Conservation (phyloP, 64 coral and sea anemone species). For the Stylophora pistillata region DNA sequence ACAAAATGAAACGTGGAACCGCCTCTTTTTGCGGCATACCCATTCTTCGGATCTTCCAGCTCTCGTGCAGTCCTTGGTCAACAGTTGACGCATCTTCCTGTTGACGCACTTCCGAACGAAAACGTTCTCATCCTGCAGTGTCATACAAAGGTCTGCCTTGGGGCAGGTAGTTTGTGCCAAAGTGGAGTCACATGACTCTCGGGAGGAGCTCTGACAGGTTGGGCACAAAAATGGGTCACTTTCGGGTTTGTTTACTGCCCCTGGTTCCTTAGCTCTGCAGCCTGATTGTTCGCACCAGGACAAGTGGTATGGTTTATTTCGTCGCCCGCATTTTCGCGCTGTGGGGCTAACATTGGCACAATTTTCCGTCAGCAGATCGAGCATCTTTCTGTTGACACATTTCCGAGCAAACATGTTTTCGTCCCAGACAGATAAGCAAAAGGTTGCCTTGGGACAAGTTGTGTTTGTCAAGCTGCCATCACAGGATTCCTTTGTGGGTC, state of each 20-base stretch:
- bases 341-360: background rate
- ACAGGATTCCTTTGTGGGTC: background rate
- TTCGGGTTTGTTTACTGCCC: background rate
- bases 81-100: background rate
- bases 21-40: background rate
- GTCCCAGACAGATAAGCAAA: background rate
- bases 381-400: slow-evolving; percentile 14
- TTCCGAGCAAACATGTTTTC: background rate
- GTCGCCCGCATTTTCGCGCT: background rate
- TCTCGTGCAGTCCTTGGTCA: background rate
- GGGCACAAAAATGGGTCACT: background rate
- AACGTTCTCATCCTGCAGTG: background rate
- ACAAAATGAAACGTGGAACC: background rate
- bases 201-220: background rate
- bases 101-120: slow-evolving; percentile 20
- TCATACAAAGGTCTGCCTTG: background rate
- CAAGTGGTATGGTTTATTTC: background rate
- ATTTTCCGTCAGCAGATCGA: background rate
- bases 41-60: background rate
- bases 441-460: background rate
- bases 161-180: slow-evolving; percentile 9
- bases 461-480: background rate
- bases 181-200: background rate
- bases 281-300: slow-evolving; percentile 5
- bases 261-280: background rate